phyloP scores from a whole-genome alignment of 2,797 vertebrate species.

The Notamacropus eugenii region DNA sequence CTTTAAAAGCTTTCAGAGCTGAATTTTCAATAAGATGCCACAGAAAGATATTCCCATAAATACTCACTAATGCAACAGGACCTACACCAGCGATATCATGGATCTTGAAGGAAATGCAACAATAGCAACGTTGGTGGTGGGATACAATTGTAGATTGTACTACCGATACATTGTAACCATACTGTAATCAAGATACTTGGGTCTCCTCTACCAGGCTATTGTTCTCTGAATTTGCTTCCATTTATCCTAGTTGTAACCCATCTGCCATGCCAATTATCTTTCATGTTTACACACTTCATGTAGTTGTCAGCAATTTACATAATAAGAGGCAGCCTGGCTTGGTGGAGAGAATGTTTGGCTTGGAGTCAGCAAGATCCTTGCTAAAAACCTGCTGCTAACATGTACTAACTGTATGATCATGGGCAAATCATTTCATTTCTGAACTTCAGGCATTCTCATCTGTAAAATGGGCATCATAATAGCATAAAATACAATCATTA shows the following conservation, averaged over 20 bases:
- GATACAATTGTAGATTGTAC: background rate
- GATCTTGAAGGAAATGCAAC: background rate
- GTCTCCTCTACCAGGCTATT: background rate
- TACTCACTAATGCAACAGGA: background rate
- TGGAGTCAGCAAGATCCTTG: background rate
- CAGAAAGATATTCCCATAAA: slow-evolving; percentile 12
- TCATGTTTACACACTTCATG: background rate
- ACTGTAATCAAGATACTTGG: background rate
- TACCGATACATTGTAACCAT: background rate
- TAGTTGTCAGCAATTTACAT: background rate
- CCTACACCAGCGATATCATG: background rate
- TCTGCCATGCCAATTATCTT: background rate
- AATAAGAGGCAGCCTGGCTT: background rate
- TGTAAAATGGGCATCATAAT: background rate
- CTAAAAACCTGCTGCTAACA: background rate
- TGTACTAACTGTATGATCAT: background rate
- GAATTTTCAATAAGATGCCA: slow-evolving; percentile 30
- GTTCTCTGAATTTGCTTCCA: background rate
- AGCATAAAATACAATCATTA: background rate
- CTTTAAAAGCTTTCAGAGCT: background rate
- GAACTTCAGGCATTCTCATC: background rate
- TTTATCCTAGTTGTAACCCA: background rate
- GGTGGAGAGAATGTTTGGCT: background rate
- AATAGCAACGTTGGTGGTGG: background rate
- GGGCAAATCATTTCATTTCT: background rate